Conservation (phyloP, 2,113 vertebrate genomes). For the Hyaena hyaena region DNA sequence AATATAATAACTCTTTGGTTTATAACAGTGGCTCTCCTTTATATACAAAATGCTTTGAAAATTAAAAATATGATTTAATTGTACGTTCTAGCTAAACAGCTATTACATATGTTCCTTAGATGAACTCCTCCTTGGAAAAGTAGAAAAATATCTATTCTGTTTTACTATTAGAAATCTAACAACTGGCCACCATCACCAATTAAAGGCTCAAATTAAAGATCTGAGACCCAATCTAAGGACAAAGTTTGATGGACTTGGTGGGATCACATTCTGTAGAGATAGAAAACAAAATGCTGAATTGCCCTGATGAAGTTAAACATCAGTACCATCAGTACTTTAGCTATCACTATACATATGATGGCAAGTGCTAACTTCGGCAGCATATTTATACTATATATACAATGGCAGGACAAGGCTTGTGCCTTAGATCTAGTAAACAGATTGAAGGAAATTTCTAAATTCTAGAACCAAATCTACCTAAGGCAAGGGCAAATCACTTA, state of each 20-base stretch:
- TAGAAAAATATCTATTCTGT: constrained; percentile 4
- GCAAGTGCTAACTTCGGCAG: background rate
- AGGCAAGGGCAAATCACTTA: background rate
- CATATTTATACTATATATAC: background rate
- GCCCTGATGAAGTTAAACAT: background rate
- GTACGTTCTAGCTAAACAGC: background rate
- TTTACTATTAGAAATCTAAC: background rate
- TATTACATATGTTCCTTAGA: background rate
- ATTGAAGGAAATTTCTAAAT: constrained; percentile 32
- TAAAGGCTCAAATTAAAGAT: constrained; percentile 58
- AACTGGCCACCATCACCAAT: background rate
- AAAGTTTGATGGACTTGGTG: background rate
- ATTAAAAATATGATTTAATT: constrained; percentile 16
- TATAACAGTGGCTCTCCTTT: background rate
- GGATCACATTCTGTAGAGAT: constrained; percentile 18
- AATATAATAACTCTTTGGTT: background rate
- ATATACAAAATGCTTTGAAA: background rate
- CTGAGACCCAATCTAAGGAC: background rate
- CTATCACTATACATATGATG: background rate
- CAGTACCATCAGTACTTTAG: background rate
- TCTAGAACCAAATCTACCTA: background rate
- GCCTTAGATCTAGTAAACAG: background rate
- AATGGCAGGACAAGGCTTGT: background rate
- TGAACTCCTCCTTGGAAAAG: constrained; percentile 31
- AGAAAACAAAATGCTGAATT: constrained; percentile 21